Evolutionary conservation across 2,797 vertebrate species (phyloP), one percentile per base, ranked within the genome.

Genomic region (Cossypha niveicapilla): DNA sequence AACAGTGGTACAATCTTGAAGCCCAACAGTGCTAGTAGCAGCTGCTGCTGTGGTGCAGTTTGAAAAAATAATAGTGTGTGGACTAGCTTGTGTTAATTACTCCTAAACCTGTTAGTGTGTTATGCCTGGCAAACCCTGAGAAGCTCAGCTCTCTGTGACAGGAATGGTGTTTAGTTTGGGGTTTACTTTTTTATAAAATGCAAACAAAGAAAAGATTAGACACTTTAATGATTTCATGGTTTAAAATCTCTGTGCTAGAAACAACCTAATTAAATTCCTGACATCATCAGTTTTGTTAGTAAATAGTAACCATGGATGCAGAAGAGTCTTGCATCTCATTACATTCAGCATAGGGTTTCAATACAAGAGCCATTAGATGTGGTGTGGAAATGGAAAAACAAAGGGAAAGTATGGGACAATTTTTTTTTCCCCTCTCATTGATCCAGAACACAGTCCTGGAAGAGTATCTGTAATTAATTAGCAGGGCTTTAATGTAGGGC

Each of bases 181-280:
- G 50, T 68, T 93, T 85, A 47, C 44, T 86, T 93, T 94, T 65
- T 60, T 65, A 88, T 74, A 87, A 91, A 94, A 92, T 87, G 58
- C 88, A 88, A 93, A 94, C 90, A 96, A 95, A 97, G 94, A 74
- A 81, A 96, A 97, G 94, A 97, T 95, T 96, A 96, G 93, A 94
- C 92, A 96, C 81, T 91, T 92, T 95, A 95, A 91, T 95, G 97
- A 95, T 95, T 97, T 96, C 95, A 96, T 96, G 95, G 92, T 88
- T 95, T 96, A 88, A 96, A 92, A 95, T 86, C 86, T 94, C 82
- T 81, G 91, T 87, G 86, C 94, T 96, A 95, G 95, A 95, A 97
- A 97, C 95, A 96, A 96, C 95, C 96, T 96, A 97, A 96, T 97
- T 97, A 96, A 97, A 96, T 97, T 96, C 96, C 96, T 97, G 96